Percentiles rank a stretch among this genome's conserved stretches.
Evolutionary conservation across 2,113 vertebrate species (phyloP).

Genomic region (Myanophis thanlyinensis): DNA sequence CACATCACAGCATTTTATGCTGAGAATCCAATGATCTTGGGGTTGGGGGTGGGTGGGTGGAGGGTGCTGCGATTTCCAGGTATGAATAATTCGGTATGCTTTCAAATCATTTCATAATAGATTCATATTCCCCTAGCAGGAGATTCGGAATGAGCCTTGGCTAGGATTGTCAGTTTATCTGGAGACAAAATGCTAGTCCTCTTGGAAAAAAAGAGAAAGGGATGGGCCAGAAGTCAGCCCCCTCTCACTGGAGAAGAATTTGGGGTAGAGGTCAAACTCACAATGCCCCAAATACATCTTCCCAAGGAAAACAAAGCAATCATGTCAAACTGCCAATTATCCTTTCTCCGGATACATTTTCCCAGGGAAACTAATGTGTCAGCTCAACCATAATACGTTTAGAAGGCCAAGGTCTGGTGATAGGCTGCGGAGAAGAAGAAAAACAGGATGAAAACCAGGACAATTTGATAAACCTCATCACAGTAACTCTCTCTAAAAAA

Average conservation of each 20-base stretch:
- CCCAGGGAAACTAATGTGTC: not conserved
- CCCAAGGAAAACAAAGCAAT: not conserved
- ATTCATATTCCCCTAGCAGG: constrained; percentile 20
- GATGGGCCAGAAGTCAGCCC: not conserved
- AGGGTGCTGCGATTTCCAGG: not conserved
- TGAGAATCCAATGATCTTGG: not conserved
- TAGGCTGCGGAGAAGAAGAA: not conserved
- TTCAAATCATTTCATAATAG: constrained; percentile 40
- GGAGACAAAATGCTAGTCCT: not conserved
- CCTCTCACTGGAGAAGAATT: not conserved
- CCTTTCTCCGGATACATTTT: not conserved
- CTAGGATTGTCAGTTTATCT: not conserved
- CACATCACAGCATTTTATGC: not conserved
- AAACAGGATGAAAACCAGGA: not conserved
- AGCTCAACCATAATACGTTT: not conserved
- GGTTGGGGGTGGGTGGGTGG: not conserved
- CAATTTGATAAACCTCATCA: not conserved
- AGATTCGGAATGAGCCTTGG: not conserved
- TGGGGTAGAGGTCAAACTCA: not conserved
- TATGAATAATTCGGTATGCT: constrained; percentile 23
- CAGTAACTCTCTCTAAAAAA: not conserved
- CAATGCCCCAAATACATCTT: not conserved
- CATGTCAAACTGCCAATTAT: not conserved
- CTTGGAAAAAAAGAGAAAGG: not conserved
- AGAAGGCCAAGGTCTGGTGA: not conserved